Conservation (phyloP, 2,113 vertebrate species). For the Triplophysa dalaica region DNA sequence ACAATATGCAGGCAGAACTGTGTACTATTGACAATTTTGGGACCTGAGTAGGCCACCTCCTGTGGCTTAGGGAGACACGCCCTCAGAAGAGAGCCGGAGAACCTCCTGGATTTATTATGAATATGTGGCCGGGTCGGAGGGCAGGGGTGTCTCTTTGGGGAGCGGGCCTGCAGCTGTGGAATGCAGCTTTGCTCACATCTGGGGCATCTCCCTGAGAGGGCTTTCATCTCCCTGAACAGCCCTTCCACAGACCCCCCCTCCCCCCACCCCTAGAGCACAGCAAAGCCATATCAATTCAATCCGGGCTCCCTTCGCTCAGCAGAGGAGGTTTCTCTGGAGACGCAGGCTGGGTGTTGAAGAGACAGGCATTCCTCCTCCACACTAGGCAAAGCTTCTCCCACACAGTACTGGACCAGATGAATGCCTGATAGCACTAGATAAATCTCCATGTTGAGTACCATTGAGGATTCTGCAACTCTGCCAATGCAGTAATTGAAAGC, state of each 20-base stretch:
- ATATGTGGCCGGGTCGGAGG: slow-evolving; percentile 57
- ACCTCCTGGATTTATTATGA: slow-evolving; percentile 60
- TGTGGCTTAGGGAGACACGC: slow-evolving; percentile 31
- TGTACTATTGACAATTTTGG: not conserved
- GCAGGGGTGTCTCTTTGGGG: slow-evolving; percentile 54
- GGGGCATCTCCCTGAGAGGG: slow-evolving; percentile 53
- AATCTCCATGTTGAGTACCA: slow-evolving; percentile 31
- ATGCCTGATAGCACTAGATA: slow-evolving; percentile 45
- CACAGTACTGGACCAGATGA: slow-evolving; percentile 37
- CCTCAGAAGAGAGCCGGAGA: slow-evolving; percentile 49
- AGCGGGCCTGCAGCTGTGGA: slow-evolving; percentile 56
- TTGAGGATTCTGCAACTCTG: slow-evolving; percentile 21
- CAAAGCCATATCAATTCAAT: slow-evolving; percentile 48
- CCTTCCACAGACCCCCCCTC: slow-evolving; percentile 46
- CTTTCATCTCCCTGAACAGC: slow-evolving; percentile 55
- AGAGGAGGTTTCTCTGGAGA: slow-evolving; percentile 42
- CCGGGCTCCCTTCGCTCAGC: slow-evolving; percentile 21
- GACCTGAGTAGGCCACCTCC: slow-evolving; percentile 21
- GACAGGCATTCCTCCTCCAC: slow-evolving; percentile 52
- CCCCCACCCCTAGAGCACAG: slow-evolving; percentile 30
- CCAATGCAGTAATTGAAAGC: slow-evolving; percentile 35
- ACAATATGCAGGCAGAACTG: not conserved
- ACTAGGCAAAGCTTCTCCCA: slow-evolving; percentile 39
- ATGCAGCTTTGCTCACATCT: slow-evolving; percentile 57
- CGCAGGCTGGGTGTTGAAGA: slow-evolving; percentile 51